Conservation (phyloP, 2,888 invertebrate genomes). For the Agonopterix arenella region DNA sequence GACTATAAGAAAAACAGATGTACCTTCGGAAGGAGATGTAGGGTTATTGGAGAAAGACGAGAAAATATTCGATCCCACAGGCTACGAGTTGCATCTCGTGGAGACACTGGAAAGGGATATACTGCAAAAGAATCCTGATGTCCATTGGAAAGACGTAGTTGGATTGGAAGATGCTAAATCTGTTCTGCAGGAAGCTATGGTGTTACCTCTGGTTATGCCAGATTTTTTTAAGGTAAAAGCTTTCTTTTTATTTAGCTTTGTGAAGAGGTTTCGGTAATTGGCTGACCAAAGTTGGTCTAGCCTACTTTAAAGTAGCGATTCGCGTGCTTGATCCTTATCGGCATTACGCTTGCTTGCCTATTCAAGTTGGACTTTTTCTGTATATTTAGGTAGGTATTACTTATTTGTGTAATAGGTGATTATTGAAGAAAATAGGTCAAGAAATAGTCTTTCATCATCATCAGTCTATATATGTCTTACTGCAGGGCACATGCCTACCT, state of each 20-base stretch:
- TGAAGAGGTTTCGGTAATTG: not conserved
- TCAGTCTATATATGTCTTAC: too few relatives aligned
- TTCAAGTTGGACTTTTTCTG: too few relatives aligned
- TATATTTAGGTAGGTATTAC: too few relatives aligned
- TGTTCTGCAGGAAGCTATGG: slow-evolving; percentile 90
- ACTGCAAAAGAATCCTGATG: slow-evolving; percentile 86
- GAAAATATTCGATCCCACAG: slow-evolving; percentile 80
- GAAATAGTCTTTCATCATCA: too few relatives aligned
- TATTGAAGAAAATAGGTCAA: too few relatives aligned
- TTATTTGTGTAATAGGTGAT: too few relatives aligned
- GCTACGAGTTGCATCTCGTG: slow-evolving; percentile 86
- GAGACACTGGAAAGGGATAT: slow-evolving; percentile 92
- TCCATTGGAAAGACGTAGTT: slow-evolving; percentile 88
- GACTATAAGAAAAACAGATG: slow-evolving; percentile 41
- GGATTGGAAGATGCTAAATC: slow-evolving; percentile 86
- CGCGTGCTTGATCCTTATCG: slow-evolving; percentile 41
- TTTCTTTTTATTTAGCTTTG: not conserved
- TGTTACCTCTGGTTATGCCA: slow-evolving; percentile 90
- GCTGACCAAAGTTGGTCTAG: slow-evolving; percentile 13
- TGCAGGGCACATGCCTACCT: too few relatives aligned
- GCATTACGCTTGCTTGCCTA: too few relatives aligned
- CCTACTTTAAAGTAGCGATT: slow-evolving; percentile 41
- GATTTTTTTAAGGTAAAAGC: slow-evolving; percentile 86
- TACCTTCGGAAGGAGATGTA: slow-evolving; percentile 55
- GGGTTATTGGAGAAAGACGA: slow-evolving; percentile 57